Evolutionary conservation across 1,140 invertebrate genomes (phyloP).

Genomic region (Piezodorus guildinii): DNA sequence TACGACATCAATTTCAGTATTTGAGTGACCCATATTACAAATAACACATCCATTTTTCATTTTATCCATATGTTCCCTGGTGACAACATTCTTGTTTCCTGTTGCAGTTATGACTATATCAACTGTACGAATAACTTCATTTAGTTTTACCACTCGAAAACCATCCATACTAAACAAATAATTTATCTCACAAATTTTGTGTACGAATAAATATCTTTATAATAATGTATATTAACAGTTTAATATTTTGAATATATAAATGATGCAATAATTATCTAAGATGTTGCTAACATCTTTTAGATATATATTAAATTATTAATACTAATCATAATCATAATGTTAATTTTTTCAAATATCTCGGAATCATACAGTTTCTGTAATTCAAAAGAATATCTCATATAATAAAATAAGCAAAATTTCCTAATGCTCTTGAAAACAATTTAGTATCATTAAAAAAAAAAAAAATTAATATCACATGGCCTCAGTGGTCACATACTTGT

Average conservation of each 20-base stretch:
- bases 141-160: conserved; percentile 86
- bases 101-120: conserved; percentile 94
- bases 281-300: not conserved
- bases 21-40: conserved; percentile 97
- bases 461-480: too few relatives aligned
- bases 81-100: conserved; percentile 94
- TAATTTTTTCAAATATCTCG: too few relatives aligned
- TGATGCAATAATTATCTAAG: not conserved
- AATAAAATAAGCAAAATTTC: too few relatives aligned
- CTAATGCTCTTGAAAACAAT: too few relatives aligned
- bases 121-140: conserved; percentile 85
- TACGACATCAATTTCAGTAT: conserved; percentile 95
- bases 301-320: not conserved
- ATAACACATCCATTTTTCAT: conserved; percentile 95
- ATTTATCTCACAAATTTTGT: too few relatives aligned
- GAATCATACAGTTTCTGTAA: too few relatives aligned
- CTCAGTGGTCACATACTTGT: too few relatives aligned
- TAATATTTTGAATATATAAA: not conserved
- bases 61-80: conserved; percentile 88
- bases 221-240: not conserved
- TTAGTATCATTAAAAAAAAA: too few relatives aligned
- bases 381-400: too few relatives aligned
- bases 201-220: too few relatives aligned
- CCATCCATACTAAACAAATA: conserved; percentile 82
- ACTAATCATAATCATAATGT: too few relatives aligned